Base-by-base conservation (phyloP, 1,140 invertebrate genomes). In the Chymomyza costata region DNA sequence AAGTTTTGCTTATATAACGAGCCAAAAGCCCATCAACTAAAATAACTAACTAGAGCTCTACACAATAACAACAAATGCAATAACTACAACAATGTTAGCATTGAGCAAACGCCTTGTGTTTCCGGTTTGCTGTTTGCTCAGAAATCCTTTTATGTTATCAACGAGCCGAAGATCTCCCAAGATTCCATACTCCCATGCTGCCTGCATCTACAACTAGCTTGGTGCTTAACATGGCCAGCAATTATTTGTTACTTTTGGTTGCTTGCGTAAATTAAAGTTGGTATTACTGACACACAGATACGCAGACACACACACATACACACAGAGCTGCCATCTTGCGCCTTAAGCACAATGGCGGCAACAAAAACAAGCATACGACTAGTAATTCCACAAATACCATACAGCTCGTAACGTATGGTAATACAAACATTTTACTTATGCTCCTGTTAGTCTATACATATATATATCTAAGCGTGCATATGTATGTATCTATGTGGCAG, bases 191-290 rank as follows among this genome's bases (percentile, higher is more conserved):
- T n/a, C n/a, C n/a, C n/a, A n/a, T n/a, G n/a, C n/a, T n/a, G n/a
- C n/a, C n/a, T n/a, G n/a, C n/a, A n/a, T n/a, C n/a, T n/a, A n/a
- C n/a, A n/a, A n/a, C n/a, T n/a, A n/a, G n/a, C n/a, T n/a, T n/a
- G n/a, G n/a, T n/a, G 64, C 54, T 64, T 63, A 8, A 54, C 41
- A 50, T 47, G 54, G 54, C 35, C 37, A 51, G 64, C 60, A 81
- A 80, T 80, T 80, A 80, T 80, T 80, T 80, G 60, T 68, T 80
- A 80, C 73, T 80, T 68, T 80, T 53, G 68, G 63, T 49, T 53
- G 59, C 67, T 68, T 68, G 59, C 73, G 73, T 59, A 73, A 80
- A 80, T 71, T 68, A 80, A 80, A 80, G 73, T 64, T 55, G 53
- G 55, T 14, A 38, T 55, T 54, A 78, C 58, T 65, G 65, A 59